Base-by-base conservation (phyloP, 2,888 invertebrate species). In the Standfussiana lucernea region DNA sequence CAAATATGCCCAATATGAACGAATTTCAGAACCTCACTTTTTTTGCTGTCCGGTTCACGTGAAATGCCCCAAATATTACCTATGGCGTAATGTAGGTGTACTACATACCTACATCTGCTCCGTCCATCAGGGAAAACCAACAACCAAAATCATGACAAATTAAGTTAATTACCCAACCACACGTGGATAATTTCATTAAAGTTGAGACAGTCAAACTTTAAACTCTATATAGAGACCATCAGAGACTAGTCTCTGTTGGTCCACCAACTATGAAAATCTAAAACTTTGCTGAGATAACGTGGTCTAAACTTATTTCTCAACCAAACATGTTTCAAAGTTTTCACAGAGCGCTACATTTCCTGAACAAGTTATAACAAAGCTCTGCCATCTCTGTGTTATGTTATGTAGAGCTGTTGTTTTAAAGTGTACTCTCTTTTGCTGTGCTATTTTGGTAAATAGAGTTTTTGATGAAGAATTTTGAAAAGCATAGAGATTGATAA, bases 281-380 rank as follows among this genome's bases (percentile, higher is more conserved):
- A 35, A 69, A 65, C 42, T 67, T 56, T 47, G n/a, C 21, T 62
- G 84, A 70, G 84, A 83, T 79, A 80, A 47, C 35, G 37, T 18
- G 35, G 85, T 69, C 11, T 5, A 64, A 75, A 78, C 56, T 80
- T 71, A 78, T 80, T 72, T 62, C 84, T 79, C 66, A 45, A 59
- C n/a, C 61, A 35, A 67, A 82, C 70, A 83, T 70, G 78, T 86
- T 66, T 37, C 50, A 59, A 83, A 83, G 69, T 83, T 83, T 73
- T 67, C 72, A 70, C 70, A 61, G 65, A 47, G 64, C 68, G 70
- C 81, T 72, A 66, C 72, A 67, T 86, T 82, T 86, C 83, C 78
- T 40, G 86, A 86, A 75, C 82, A 83, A 83, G 78, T 83, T 83
- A 70, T 77, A 82, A 72, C 86, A 65, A 82, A 64, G 72, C 61